Evolutionary conservation across 2,797 vertebrate species (phyloP).

Genomic region (Melanotaenia trifasciata): DNA sequence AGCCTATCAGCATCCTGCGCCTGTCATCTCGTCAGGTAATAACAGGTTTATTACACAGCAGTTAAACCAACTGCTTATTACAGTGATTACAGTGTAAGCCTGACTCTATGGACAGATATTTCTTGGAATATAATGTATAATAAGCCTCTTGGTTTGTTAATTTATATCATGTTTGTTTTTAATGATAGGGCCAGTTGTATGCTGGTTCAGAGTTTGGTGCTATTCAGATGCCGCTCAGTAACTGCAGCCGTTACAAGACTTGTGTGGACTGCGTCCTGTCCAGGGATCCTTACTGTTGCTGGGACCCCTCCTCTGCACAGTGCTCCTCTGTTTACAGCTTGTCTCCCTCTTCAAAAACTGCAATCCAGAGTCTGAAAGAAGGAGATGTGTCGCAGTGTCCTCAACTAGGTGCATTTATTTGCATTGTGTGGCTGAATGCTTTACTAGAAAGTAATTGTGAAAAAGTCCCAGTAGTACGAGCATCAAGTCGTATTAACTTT

Average conservation of each 20-base stretch:
- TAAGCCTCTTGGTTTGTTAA: background rate
- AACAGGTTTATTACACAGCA: background rate
- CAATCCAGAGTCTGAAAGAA: constrained; percentile 79
- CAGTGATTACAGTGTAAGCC: background rate
- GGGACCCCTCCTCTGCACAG: constrained; percentile 55
- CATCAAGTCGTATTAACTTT: constrained; percentile 14
- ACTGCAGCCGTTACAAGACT: constrained; percentile 72
- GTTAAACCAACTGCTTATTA: background rate
- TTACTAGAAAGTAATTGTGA: background rate
- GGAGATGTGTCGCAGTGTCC: constrained; percentile 79
- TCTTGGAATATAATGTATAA: background rate
- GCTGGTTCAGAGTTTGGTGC: constrained; percentile 78
- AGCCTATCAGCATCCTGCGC: constrained; percentile 76
- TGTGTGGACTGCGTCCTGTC: constrained; percentile 85
- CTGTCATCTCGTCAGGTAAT: constrained; percentile 81
- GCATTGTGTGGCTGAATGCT: background rate
- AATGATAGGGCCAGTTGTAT: constrained; percentile 78
- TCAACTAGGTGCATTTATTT: constrained; percentile 63
- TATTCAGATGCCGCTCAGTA: constrained; percentile 80
- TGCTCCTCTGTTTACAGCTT: constrained; percentile 62
- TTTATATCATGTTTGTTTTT: constrained; percentile 25
- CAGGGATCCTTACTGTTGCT: constrained; percentile 85
- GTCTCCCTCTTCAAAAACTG: constrained; percentile 7
- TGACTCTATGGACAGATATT: background rate
- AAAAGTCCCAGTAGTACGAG: background rate